Evolutionary conservation across 2,797 vertebrate genomes (phyloP).

Genomic region (Macropus fuliginosus): DNA sequence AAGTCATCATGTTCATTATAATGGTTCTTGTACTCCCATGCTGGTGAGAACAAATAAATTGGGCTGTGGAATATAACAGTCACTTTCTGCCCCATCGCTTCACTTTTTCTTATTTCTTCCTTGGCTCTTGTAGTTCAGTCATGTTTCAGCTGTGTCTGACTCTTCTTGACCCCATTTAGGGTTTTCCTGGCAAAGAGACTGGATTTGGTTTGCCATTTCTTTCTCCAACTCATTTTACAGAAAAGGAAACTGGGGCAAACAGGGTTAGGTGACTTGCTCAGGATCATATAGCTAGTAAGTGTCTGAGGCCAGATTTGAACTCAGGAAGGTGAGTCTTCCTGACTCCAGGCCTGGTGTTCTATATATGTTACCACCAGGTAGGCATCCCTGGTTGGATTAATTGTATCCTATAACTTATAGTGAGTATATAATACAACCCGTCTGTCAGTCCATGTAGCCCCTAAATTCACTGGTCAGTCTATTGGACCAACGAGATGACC

Average conservation of each 20-base stretch:
- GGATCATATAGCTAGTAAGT: not conserved
- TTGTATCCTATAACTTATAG: not conserved
- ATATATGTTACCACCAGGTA: not conserved
- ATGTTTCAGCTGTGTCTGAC: not conserved
- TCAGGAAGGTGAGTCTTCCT: not conserved
- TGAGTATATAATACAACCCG: not conserved
- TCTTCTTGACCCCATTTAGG: not conserved
- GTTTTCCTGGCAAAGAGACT: not conserved
- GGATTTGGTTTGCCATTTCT: not conserved
- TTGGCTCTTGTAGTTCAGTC: not conserved
- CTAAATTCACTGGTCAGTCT: not conserved
- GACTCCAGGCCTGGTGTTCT: not conserved
- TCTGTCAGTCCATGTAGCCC: not conserved
- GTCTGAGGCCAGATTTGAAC: not conserved
- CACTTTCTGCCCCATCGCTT: not conserved
- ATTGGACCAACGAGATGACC: not conserved
- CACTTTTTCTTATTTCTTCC: not conserved
- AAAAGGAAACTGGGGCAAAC: not conserved
- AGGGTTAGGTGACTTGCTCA: not conserved
- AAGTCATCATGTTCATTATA: not conserved
- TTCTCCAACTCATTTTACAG: not conserved
- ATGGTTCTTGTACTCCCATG: not conserved
- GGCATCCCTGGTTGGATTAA: not conserved
- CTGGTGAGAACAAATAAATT: not conserved
- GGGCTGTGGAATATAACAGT: not conserved